Percentiles rank a stretch among this genome's conserved stretches.
phyloP scores from a whole-genome alignment of 2,113 vertebrate species.

The Indri indri region DNA sequence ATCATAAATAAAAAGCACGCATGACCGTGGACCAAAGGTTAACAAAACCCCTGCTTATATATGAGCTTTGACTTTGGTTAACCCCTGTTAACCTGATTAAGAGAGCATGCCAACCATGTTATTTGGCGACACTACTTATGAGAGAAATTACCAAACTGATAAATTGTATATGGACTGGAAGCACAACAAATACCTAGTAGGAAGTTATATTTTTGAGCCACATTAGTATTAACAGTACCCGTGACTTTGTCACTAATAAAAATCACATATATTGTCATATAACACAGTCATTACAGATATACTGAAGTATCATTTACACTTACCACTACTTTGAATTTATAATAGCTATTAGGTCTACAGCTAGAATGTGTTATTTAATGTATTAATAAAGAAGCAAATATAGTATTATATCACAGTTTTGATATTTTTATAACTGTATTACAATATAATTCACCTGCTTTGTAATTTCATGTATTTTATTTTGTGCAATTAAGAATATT shows the following conservation, averaged over 20 bases:
- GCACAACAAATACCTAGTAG: neutral
- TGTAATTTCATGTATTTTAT: neutral
- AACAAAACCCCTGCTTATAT: neutral
- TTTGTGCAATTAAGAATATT: neutral
- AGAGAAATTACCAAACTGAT: neutral
- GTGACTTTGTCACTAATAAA: neutral
- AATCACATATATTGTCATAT: neutral
- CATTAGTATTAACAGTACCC: neutral
- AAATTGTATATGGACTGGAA: neutral
- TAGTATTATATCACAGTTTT: neutral
- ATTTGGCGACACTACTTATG: slow-evolving; percentile 8
- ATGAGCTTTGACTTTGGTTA: neutral
- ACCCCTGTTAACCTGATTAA: neutral
- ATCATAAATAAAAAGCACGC: neutral
- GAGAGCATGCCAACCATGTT: neutral
- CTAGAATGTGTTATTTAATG: slow-evolving; percentile 1
- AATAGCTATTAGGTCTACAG: neutral
- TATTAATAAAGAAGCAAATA: neutral
- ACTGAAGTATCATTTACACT: neutral
- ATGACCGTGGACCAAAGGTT: neutral
- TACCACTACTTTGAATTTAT: neutral
- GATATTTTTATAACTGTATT: neutral
- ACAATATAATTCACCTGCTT: neutral
- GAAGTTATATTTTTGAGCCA: neutral
- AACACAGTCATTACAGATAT: neutral